Conservation (phyloP, 2,888 invertebrate genomes). For the Yponomeuta evonymella region DNA sequence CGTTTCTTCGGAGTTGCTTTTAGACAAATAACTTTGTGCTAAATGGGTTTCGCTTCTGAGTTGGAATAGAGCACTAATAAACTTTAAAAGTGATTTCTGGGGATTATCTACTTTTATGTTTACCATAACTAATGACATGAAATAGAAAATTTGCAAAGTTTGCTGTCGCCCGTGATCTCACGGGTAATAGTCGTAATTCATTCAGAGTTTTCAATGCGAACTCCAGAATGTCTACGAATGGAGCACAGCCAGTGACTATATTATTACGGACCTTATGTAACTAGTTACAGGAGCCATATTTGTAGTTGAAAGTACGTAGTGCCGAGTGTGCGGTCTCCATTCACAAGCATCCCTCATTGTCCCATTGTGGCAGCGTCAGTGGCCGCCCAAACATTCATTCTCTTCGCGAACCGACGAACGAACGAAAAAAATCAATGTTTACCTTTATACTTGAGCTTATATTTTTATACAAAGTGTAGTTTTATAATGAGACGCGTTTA, state of each 20-base stretch:
- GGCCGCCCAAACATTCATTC: constrained; percentile 69
- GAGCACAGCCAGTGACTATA: constrained; percentile 28
- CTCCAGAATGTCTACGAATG: constrained; percentile 6
- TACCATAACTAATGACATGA: not conserved
- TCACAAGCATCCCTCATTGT: constrained; percentile 64
- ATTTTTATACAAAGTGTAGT: constrained; percentile 72
- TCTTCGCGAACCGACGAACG: constrained; percentile 41
- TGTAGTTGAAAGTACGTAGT: not conserved
- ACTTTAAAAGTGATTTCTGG: not conserved
- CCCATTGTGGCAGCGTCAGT: constrained; percentile 63
- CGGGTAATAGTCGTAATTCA: constrained; percentile 3
- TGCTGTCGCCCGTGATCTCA: not conserved
- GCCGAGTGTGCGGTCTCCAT: constrained; percentile 71
- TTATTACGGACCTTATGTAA: not conserved
- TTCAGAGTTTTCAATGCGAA: constrained; percentile 16
- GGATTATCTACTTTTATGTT: not conserved
- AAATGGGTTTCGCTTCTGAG: not conserved
- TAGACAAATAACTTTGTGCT: not conserved
- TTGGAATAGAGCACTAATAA: not conserved
- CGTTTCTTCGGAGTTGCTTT: not conserved
- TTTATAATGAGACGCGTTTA: constrained; percentile 70
- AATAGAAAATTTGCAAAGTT: not conserved
- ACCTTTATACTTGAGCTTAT: constrained; percentile 72
- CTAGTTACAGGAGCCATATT: not conserved
- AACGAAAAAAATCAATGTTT: constrained; percentile 69